Percentiles rank a stretch among this genome's conserved stretches.
Conservation (phyloP, 2,888 invertebrate species). For the Pseudoips prasinana region DNA sequence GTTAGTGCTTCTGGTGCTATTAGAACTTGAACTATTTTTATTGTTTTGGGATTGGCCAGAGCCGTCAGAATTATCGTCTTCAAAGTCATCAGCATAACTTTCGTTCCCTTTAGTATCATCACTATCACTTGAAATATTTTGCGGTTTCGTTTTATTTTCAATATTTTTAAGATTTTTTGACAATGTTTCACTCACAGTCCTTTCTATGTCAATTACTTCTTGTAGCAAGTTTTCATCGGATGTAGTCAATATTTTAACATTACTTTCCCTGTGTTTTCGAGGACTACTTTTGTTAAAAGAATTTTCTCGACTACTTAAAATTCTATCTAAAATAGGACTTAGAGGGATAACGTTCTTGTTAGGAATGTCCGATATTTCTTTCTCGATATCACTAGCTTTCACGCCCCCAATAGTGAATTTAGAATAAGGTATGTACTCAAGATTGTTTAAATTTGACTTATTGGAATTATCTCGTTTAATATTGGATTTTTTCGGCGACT, state of each 20-base stretch:
- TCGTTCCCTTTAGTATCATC: conserved; percentile 40
- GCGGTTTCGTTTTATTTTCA: conserved; percentile 20
- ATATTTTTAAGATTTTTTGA: conserved; percentile 40
- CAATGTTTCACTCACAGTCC: conserved; percentile 56
- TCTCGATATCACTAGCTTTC: conserved; percentile 65
- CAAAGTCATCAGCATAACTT: conserved; percentile 74
- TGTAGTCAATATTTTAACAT: conserved; percentile 56
- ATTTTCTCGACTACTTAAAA: conserved; percentile 63
- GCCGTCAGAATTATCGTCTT: conserved; percentile 63
- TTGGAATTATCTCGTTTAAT: not conserved
- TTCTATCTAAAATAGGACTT: conserved; percentile 66
- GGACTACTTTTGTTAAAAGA: conserved; percentile 52
- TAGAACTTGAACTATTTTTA: conserved; percentile 17
- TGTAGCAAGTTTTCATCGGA: conserved; percentile 73
- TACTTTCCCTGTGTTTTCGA: conserved; percentile 32
- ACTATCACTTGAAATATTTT: conserved; percentile 30
- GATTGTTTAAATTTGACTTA: conserved; percentile 44
- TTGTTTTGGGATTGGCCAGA: conserved; percentile 26
- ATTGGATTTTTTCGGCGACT: conserved; percentile 31
- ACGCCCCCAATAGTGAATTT: conserved; percentile 72
- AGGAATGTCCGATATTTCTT: conserved; percentile 58
- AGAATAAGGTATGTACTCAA: conserved; percentile 74
- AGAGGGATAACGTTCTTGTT: conserved; percentile 56
- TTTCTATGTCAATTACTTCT: conserved; percentile 69
- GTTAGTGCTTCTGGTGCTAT: not conserved